Base-by-base conservation (phyloP, 2,113 vertebrate genomes). In the Thunnus maccoyii region DNA sequence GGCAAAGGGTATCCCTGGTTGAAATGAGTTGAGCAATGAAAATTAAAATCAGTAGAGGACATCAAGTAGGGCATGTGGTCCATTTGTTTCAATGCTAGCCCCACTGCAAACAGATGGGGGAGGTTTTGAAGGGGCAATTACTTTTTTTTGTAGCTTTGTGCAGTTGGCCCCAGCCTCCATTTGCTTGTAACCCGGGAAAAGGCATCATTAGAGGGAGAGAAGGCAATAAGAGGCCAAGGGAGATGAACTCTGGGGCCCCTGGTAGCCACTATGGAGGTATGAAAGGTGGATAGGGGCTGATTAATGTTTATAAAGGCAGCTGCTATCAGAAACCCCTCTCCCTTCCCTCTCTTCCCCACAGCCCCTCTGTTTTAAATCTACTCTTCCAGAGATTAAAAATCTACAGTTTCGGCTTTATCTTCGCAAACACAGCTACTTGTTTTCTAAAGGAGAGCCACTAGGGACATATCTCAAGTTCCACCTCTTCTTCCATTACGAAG, bases 221-320 rank as follows among this genome's bases (percentile, higher is more conserved):
- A 73, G 86, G 66, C 36, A 77, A 78, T 62, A 55, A 60, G 66
- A 80, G 72, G 87, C 75, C 70, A 87, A 30, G 73, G 81, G 86
- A 74, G 71, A 80, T 88, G 89, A 92, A 88, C 89, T 89, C 85
- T 61, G 61, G 56, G 69, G 82, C 68, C 66, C 56, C 56, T 47
- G 61, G 63, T 50, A 84, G 69, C 84, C 71, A 72, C 15, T 25
- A 57, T 78, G 67, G 61, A 64, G 69, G 47, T 47, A 51, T 76
- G 75, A 87, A 76, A 76, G 82, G 73, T 79, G 77, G 56, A 85
- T 16, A 27, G 57, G 65, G 76, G 54, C 82, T 86, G 87, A 92
- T 93, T 86, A 86, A 91, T 90, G 89, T 89, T 89, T 88, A 90
- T 86, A 72, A 78, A 84, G 77, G 72, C 58, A 76, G 77, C 71